Conservation (phyloP, 2,888 invertebrate genomes). For the Dasypogon diadema region DNA sequence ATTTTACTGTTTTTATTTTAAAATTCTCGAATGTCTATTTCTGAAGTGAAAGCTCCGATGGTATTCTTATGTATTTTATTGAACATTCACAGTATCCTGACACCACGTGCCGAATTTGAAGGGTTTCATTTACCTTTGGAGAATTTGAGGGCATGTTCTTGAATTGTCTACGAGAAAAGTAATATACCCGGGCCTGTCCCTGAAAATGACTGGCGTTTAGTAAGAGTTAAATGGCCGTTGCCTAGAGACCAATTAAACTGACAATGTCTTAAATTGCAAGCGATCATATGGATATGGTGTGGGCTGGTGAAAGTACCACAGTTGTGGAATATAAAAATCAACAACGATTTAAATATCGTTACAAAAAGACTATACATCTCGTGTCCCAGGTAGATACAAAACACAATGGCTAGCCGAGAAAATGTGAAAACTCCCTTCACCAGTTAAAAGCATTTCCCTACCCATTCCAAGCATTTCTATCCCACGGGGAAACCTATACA, state of each 20-base stretch:
- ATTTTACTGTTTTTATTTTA: too few relatives aligned
- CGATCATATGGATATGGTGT: too few relatives aligned
- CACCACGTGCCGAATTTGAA: too few relatives aligned
- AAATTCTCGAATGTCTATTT: too few relatives aligned
- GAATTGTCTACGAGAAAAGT: background rate
- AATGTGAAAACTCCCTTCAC: conserved; percentile 11
- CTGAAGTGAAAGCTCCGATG: too few relatives aligned
- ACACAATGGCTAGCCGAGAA: background rate
- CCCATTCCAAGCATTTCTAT: background rate
- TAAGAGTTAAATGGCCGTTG: background rate
- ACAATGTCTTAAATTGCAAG: background rate
- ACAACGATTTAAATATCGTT: background rate
- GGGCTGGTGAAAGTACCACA: background rate
- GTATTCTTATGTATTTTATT: too few relatives aligned
- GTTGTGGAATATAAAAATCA: background rate
- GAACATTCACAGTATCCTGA: too few relatives aligned
- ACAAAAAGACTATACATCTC: background rate
- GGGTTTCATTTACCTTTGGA: too few relatives aligned
- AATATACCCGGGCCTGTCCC: background rate
- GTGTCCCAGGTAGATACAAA: background rate
- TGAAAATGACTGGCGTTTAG: background rate
- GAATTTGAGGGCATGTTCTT: background rate
- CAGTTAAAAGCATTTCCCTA: conserved; percentile 17
- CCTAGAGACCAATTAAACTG: background rate
- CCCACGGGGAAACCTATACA: background rate